Evolutionary conservation across 2,888 invertebrate species (phyloP).

Genomic region (Sarcophaga rosellei): DNA sequence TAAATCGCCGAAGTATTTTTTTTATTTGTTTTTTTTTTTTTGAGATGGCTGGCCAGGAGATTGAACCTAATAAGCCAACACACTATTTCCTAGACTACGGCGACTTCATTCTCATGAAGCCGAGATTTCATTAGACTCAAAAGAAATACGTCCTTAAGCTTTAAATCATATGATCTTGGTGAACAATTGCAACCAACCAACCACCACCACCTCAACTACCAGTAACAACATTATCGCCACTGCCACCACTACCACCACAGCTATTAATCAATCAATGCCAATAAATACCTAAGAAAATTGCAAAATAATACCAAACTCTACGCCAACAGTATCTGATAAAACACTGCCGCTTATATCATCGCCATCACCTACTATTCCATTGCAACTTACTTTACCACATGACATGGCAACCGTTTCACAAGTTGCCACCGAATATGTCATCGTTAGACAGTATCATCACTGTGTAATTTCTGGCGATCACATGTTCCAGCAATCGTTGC

Average conservation of each 20-base stretch:
- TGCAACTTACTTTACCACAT: slow-evolving; percentile 52
- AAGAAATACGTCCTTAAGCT: no score
- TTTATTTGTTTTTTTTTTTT: no score
- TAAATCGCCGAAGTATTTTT: no score
- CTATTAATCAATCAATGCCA: slow-evolving; percentile 87
- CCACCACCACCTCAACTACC: not conserved
- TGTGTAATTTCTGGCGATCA: no score
- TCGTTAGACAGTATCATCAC: slow-evolving; percentile 74
- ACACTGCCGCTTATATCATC: slow-evolving; percentile 28
- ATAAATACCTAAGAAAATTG: slow-evolving; percentile 82
- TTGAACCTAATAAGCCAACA: no score
- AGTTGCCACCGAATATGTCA: slow-evolving; percentile 72
- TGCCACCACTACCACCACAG: slow-evolving; percentile 72
- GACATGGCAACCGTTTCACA: slow-evolving; percentile 57
- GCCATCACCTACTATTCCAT: slow-evolving; percentile 26
- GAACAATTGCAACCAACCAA: slow-evolving; percentile 15
- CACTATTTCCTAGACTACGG: no score
- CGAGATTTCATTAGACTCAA: no score
- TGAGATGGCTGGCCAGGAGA: no score
- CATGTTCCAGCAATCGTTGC: no score
- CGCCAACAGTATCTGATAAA: slow-evolving; percentile 5
- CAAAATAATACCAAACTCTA: slow-evolving; percentile 57
- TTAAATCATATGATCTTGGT: no score
- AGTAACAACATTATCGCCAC: slow-evolving; percentile 81
- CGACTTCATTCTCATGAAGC: no score